Evolutionary conservation across 2,797 vertebrate species (phyloP), one percentile per base, ranked within the genome.

Genomic region (Gambusia yucatana): DNA sequence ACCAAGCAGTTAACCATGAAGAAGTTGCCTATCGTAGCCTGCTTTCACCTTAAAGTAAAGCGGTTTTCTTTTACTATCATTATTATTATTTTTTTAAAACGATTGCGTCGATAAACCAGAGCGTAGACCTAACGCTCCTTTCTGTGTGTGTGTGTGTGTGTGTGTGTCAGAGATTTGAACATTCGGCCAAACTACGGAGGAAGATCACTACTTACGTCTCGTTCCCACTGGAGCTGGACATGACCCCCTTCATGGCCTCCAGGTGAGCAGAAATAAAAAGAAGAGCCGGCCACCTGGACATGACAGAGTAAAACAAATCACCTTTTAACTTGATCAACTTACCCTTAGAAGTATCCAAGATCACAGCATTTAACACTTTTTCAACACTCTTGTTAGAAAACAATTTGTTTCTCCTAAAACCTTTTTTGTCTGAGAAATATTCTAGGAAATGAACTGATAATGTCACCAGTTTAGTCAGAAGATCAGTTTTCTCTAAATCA

Each of bases 1-100:
- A 99, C 98, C 79, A 99, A 99, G 93, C 98, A 99, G 94, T 97
- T 99, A 94, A 99, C 98, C 87, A 99, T 99, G 98, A 99, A 99
- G 96, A 99, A 98, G 91, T 95, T 99, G 91, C 98, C 98, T 84
- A 98, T 99, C 10, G 98, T 99, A 91, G 98, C 98, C 81, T 99
- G 98, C 89, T 99, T 99, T 93, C 98, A 99, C 93, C 97, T 99
- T 93, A 99, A 99, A 96, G 98, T 99, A 95, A 96, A 70, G 14
- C 25, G 14, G 25, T 44, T 43, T 16, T 7, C 1, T 25, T 9
- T 50, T 48, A 22, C 22, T 50, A 6, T 20, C 6, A 22, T 20
- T 50, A 25, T 73, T 6, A 43, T 28, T 43, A 3, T 6, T 28
- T 22, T 14, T 9, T 41, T 30, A 16, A 1, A 7, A 25, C 14